phyloP scores from a whole-genome alignment of 2,113 vertebrate genomes.

The Sarotherodon lohbergeri region DNA sequence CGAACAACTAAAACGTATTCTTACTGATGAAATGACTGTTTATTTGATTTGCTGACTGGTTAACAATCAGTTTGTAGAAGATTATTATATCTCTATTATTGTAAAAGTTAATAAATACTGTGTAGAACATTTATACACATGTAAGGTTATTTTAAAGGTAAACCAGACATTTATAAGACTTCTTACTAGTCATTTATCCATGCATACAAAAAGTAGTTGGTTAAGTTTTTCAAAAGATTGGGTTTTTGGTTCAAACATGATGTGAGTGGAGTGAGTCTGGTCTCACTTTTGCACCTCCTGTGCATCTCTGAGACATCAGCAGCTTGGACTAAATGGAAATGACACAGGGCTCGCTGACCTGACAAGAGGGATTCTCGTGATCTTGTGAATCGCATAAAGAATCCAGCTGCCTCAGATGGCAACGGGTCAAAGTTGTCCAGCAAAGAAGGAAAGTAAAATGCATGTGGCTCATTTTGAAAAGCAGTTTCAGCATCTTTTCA shows the following conservation, averaged over 20 bases:
- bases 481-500: background rate
- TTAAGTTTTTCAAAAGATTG: background rate
- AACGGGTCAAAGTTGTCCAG: background rate
- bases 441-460: background rate
- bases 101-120: background rate
- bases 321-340: background rate
- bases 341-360: background rate
- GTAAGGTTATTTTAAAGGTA: background rate
- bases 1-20: background rate
- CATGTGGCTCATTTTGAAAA: background rate
- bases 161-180: background rate
- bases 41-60: background rate
- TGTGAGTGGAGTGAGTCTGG: background rate
- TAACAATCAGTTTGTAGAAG: background rate
- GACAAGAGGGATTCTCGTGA: background rate
- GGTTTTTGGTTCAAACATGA: background rate
- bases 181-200: background rate
- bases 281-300: background rate
- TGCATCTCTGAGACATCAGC: background rate
- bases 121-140: background rate
- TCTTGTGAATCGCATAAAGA: background rate
- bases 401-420: background rate
- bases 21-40: background rate
- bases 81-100: background rate
- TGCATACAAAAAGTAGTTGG: fast-evolving